Evolutionary conservation across 2,113 vertebrate genomes (phyloP).

Genomic region (Chaetodon auriga): DNA sequence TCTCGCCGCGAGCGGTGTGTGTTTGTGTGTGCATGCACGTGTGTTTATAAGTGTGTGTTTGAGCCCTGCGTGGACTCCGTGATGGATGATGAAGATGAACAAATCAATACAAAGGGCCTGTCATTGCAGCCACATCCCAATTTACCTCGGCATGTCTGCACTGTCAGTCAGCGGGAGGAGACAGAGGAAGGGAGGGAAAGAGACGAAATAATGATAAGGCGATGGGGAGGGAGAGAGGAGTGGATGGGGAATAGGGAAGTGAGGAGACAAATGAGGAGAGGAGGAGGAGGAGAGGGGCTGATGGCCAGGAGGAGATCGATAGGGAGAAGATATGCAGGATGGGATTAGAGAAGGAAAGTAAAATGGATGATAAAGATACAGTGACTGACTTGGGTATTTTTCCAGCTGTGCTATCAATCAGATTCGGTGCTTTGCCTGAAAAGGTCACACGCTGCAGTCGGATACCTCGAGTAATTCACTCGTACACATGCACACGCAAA

Average conservation of each 20-base stretch:
- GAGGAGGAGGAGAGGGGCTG: conserved; percentile 23
- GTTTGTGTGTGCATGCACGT: neutral
- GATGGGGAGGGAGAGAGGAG: conserved; percentile 21
- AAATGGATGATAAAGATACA: conserved; percentile 33
- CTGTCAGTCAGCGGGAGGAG: conserved; percentile 62
- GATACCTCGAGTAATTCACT: conserved; percentile 53
- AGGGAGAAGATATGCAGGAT: conserved; percentile 14
- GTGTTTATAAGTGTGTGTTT: conserved; percentile 20
- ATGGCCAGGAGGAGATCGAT: conserved; percentile 53
- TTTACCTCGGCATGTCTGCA: conserved; percentile 61
- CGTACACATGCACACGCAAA: conserved; percentile 10
- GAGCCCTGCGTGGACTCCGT: conserved; percentile 41
- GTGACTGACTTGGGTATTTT: conserved; percentile 36
- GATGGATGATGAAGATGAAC: conserved; percentile 74
- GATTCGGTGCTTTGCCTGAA: conserved; percentile 42
- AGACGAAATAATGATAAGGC: conserved; percentile 40
- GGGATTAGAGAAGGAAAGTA: conserved; percentile 14
- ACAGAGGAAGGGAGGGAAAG: conserved; percentile 12
- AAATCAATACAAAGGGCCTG: conserved; percentile 77
- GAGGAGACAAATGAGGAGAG: conserved; percentile 30
- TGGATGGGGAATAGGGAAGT: conserved; percentile 10
- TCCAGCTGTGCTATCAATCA: conserved; percentile 51
- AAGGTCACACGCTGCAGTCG: conserved; percentile 63
- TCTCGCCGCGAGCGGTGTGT: conserved; percentile 27
- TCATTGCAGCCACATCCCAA: conserved; percentile 70